phyloP scores from a whole-genome alignment of 2,797 vertebrate species.

The Aviceda leuphotes region DNA sequence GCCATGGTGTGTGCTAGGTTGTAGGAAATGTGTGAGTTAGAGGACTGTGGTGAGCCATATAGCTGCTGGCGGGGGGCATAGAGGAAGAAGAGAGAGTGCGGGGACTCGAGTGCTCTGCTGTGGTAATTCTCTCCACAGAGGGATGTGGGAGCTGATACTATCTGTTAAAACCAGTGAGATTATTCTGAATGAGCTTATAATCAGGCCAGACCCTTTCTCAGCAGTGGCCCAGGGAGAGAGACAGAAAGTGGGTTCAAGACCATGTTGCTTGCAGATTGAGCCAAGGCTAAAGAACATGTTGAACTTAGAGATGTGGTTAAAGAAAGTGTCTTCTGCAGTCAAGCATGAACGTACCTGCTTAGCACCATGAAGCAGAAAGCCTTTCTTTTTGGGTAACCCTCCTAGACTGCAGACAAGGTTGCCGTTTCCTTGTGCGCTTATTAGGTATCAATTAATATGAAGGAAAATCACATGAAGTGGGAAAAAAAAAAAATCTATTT shows the following conservation, averaged over 20 bases:
- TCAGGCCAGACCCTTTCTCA: not conserved
- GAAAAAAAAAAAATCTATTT: not conserved
- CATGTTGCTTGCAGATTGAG: not conserved
- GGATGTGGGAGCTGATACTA: not conserved
- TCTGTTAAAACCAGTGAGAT: not conserved
- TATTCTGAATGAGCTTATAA: not conserved
- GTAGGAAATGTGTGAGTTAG: not conserved
- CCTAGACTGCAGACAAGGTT: not conserved
- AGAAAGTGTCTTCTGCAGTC: not conserved
- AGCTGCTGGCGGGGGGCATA: not conserved
- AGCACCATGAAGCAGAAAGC: not conserved
- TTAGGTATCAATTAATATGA: not conserved
- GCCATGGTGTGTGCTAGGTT: not conserved
- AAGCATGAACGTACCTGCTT: not conserved
- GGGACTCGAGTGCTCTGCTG: not conserved
- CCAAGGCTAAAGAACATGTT: not conserved
- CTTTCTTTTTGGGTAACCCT: not conserved
- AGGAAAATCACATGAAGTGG: not conserved
- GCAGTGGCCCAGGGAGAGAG: not conserved
- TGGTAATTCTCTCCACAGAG: not conserved
- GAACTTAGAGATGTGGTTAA: not conserved
- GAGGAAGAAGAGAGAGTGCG: not conserved
- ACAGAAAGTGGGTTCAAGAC: not conserved
- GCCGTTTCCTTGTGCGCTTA: not conserved
- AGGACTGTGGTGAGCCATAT: not conserved